phyloP scores from a whole-genome alignment of 2,113 vertebrate species.

The Mellivora capensis region DNA sequence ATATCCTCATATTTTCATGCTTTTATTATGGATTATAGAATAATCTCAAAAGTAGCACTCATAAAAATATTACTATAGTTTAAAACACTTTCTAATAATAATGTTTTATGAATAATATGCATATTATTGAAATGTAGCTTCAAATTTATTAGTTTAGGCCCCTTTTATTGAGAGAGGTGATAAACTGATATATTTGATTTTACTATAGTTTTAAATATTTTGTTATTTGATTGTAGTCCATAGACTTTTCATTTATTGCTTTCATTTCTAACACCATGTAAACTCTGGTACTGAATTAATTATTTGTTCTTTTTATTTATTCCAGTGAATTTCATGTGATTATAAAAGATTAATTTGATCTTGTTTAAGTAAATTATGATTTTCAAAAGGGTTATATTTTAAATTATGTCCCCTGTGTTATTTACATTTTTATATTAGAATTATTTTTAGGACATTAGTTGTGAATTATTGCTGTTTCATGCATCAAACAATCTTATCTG shows the following conservation, averaged over 20 bases:
- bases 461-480: slow-evolving; percentile 66
- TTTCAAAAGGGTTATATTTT: slow-evolving; percentile 69
- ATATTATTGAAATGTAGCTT: not conserved
- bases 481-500: slow-evolving; percentile 63
- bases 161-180: not conserved
- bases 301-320: slow-evolving; percentile 60
- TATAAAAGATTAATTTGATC: slow-evolving; percentile 67
- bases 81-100: not conserved
- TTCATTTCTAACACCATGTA: slow-evolving; percentile 48
- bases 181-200: not conserved
- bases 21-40: not conserved
- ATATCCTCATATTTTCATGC: not conserved
- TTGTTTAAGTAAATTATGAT: slow-evolving; percentile 66
- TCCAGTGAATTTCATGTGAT: slow-evolving; percentile 37
- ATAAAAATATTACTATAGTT: not conserved
- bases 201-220: not conserved
- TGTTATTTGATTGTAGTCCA: slow-evolving; percentile 8
- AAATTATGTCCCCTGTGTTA: slow-evolving; percentile 51
- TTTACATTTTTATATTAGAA: slow-evolving; percentile 69
- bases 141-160: not conserved
- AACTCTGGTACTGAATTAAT: slow-evolving; percentile 51
- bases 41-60: not conserved
- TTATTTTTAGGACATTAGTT: slow-evolving; percentile 58
- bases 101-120: not conserved
- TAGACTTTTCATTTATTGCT: slow-evolving; percentile 24